Percentiles rank a stretch among this genome's conserved stretches.
Conservation (phyloP, 2,113 vertebrate species). For the Rhea americana region DNA sequence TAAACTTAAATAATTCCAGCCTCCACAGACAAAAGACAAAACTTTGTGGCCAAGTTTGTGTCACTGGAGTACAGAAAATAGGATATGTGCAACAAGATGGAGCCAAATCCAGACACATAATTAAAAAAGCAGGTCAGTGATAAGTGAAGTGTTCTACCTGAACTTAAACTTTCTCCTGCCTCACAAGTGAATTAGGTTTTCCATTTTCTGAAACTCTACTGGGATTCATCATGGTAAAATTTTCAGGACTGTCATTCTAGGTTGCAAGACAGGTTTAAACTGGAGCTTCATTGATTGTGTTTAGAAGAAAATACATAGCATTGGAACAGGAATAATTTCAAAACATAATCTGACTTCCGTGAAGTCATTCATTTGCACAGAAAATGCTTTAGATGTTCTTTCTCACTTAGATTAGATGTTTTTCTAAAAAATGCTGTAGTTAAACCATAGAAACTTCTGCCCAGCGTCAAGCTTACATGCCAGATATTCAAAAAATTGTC, state of each 20-base stretch:
- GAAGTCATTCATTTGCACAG: neutral
- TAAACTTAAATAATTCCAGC: neutral
- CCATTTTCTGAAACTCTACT: neutral
- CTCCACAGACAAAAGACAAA: neutral
- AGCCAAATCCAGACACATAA: neutral
- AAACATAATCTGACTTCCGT: slow-evolving; percentile 4
- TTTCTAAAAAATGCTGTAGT: neutral
- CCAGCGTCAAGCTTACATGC: neutral
- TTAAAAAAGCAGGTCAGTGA: neutral
- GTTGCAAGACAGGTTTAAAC: neutral
- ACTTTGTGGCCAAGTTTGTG: neutral
- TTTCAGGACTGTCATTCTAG: neutral
- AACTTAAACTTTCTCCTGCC: neutral
- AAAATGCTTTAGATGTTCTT: neutral
- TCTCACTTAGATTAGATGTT: neutral
- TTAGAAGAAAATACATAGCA: neutral
- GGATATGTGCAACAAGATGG: neutral
- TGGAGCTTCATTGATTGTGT: neutral
- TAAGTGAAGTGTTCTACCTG: neutral
- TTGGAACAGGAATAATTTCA: slow-evolving; percentile 4
- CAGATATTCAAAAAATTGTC: neutral
- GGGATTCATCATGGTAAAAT: neutral
- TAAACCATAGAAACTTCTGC: neutral
- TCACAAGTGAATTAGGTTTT: neutral
- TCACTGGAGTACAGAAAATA: neutral